Evolutionary conservation across 1,140 invertebrate species (phyloP).

Genomic region (Cyclina sinensis): DNA sequence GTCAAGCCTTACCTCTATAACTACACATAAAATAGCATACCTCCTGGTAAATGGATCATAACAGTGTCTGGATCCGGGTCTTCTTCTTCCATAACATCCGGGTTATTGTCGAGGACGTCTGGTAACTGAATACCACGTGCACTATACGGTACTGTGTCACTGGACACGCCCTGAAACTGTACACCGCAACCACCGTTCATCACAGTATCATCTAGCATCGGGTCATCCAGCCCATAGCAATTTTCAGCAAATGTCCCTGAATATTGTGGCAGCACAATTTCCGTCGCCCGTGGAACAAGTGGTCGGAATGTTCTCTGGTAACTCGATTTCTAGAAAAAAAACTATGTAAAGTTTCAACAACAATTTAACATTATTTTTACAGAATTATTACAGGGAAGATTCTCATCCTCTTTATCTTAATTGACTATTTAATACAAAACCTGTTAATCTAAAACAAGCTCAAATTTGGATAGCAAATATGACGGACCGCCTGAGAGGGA

Average conservation of each 20-base stretch:
- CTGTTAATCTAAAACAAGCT: too few relatives aligned
- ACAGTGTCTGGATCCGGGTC: not conserved
- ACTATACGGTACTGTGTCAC: not conserved
- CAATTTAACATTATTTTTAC: too few relatives aligned
- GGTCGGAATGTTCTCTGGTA: not conserved
- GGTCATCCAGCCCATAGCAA: slow-evolving; percentile 1
- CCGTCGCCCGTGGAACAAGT: slow-evolving; percentile 8
- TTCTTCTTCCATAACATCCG: not conserved
- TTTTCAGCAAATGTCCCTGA: not conserved
- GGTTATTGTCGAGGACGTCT: not conserved
- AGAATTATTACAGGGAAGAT: too few relatives aligned
- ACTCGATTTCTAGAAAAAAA: not conserved
- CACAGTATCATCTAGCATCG: not conserved
- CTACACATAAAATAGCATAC: not conserved
- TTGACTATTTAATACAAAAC: too few relatives aligned
- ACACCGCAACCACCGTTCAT: not conserved
- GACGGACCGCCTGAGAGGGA: too few relatives aligned
- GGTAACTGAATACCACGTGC: not conserved
- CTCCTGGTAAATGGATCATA: not conserved
- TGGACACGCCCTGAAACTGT: not conserved
- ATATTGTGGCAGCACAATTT: not conserved
- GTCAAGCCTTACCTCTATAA: too few relatives aligned
- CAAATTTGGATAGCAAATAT: too few relatives aligned
- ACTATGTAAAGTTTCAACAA: too few relatives aligned
- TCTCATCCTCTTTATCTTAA: too few relatives aligned